phyloP scores from a whole-genome alignment of 2,888 invertebrate species.

The Drosophila formosana region DNA sequence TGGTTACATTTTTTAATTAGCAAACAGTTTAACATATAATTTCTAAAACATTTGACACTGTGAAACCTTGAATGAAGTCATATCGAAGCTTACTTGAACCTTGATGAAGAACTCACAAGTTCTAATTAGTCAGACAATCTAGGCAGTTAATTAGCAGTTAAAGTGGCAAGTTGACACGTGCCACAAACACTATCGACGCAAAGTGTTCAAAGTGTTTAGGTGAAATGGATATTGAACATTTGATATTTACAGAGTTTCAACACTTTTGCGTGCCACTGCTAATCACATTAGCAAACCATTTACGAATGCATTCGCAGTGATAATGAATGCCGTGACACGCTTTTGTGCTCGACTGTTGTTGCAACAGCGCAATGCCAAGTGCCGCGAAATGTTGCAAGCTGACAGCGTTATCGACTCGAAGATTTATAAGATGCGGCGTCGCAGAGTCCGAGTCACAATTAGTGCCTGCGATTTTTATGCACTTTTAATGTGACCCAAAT shows the following conservation, averaged over 20 bases:
- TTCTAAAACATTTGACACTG: background rate
- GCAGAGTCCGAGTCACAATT: conserved; percentile 46
- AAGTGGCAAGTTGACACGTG: background rate
- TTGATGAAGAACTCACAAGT: background rate
- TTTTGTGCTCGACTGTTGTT: conserved; percentile 31
- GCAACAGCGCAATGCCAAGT: conserved; percentile 5
- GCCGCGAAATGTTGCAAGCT: conserved; percentile 22
- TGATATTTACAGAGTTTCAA: conserved; percentile 30
- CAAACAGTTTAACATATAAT: background rate
- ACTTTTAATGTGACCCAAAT: conserved; percentile 53
- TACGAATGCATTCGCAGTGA: conserved; percentile 32
- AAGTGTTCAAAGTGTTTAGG: background rate
- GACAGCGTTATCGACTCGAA: conserved; percentile 16
- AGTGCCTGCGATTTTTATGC: conserved; percentile 57
- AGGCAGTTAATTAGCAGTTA: conserved; percentile 1
- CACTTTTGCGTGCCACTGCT: conserved; percentile 51
- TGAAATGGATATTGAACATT: background rate
- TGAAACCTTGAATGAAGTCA: background rate
- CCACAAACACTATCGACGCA: background rate
- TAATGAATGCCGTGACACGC: conserved; percentile 59
- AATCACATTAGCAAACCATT: conserved; percentile 58
- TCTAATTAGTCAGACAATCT: background rate
- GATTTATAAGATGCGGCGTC: conserved; percentile 32
- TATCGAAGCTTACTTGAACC: background rate
- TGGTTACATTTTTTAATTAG: background rate